Evolutionary conservation across 2,797 vertebrate species (phyloP).

Genomic region (Myripristis murdjan): DNA sequence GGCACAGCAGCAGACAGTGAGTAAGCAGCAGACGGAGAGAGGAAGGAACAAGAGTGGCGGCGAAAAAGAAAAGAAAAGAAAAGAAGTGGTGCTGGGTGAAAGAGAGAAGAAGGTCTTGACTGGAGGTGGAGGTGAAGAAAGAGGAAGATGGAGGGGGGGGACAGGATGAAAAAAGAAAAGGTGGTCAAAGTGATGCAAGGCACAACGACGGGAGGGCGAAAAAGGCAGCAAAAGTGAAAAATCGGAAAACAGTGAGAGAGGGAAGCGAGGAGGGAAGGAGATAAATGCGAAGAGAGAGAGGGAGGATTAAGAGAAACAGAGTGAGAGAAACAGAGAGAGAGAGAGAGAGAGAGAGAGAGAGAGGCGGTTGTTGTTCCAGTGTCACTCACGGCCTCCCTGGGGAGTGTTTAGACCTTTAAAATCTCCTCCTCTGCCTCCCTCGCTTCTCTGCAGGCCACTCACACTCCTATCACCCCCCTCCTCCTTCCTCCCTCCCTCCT

Average conservation of each 20-base stretch:
- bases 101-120: neutral
- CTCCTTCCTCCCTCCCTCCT: slow-evolving; percentile 1
- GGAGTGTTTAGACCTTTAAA: slow-evolving; percentile 77
- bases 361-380: slow-evolving; percentile 53
- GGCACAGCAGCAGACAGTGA: slow-evolving; percentile 40
- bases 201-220: slow-evolving; percentile 24
- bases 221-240: too few relatives aligned
- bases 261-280: neutral
- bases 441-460: slow-evolving; percentile 50
- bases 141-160: neutral
- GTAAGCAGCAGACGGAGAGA: slow-evolving; percentile 36
- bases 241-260: neutral
- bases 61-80: slow-evolving; percentile 7
- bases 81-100: too few relatives aligned
- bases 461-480: slow-evolving; percentile 36
- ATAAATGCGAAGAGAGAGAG: neutral
- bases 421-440: slow-evolving; percentile 40
- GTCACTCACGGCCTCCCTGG: slow-evolving; percentile 67
- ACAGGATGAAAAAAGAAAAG: neutral
- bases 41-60: slow-evolving; percentile 26
- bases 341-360: slow-evolving; percentile 4
- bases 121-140: neutral
- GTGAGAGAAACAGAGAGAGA: slow-evolving; percentile 20
- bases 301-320: too few relatives aligned
- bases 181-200: neutral